A percentile compares a stretch with the other conserved stretches of the same genome.
Conservation (phyloP, 2,797 vertebrate species). For the Lophius americanus region DNA sequence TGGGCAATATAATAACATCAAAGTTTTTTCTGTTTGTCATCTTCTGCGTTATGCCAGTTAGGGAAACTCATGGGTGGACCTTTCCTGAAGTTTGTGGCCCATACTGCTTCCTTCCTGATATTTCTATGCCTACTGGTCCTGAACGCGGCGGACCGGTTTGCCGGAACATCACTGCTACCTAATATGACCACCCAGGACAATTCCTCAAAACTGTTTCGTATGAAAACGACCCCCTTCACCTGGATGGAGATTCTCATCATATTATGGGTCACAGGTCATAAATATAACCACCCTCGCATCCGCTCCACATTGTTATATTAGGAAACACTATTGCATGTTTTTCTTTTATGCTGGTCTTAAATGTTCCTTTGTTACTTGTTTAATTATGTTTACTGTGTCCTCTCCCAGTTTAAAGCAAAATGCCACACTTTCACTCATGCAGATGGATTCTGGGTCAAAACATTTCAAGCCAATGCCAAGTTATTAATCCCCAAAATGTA, state of each 20-base stretch:
- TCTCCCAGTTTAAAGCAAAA: conserved; percentile 4
- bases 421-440: conserved; percentile 26
- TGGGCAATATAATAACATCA: not conserved
- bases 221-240: conserved; percentile 95
- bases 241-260: conserved; percentile 98
- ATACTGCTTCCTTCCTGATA: conserved; percentile 94
- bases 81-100: conserved; percentile 97
- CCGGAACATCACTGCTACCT: conserved; percentile 90
- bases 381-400: not conserved
- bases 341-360: not conserved
- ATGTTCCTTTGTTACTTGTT: not conserved
- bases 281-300: not conserved
- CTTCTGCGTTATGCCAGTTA: conserved; percentile 76
- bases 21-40: not conserved
- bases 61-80: conserved; percentile 92
- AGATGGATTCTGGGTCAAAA: conserved; percentile 29
- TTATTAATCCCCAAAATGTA: conserved; percentile 33
- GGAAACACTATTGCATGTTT: not conserved
- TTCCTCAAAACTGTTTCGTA: conserved; percentile 91
- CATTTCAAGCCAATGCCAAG: conserved; percentile 24
- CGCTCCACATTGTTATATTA: not conserved
- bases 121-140: conserved; percentile 94
- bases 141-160: conserved; percentile 94
- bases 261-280: conserved; percentile 94
- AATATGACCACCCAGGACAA: conserved; percentile 92